Evolutionary conservation across 2,797 vertebrate species (phyloP).

Genomic region (Xenentodon cancila): DNA sequence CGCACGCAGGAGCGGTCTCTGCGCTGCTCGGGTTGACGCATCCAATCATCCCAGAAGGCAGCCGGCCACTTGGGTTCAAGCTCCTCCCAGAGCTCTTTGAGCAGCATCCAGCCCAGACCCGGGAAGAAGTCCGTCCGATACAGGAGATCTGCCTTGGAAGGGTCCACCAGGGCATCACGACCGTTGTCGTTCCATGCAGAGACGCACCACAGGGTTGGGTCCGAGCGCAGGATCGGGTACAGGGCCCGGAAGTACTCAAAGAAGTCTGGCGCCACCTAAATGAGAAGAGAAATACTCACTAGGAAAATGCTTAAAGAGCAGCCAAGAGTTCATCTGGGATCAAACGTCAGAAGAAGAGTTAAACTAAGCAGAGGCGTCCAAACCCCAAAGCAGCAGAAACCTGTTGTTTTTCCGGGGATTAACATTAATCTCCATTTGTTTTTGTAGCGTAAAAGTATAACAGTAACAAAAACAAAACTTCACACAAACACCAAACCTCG

Average conservation of each 20-base stretch:
- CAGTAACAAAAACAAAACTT: no score
- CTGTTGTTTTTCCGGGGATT: no score
- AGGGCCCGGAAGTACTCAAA: conserved; percentile 95
- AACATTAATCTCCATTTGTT: no score
- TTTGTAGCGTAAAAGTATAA: no score
- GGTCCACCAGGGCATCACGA: conserved; percentile 89
- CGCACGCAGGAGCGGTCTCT: conserved; percentile 89
- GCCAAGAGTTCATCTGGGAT: no score
- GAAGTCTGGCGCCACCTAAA: conserved; percentile 91
- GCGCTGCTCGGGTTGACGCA: conserved; percentile 91
- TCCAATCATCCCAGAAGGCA: conserved; percentile 98
- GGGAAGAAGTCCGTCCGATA: conserved; percentile 97
- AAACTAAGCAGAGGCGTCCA: no score
- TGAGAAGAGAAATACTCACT: conserved; percentile 13
- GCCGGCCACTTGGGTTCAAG: conserved; percentile 94
- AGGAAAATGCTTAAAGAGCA: no score
- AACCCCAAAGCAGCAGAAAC: no score
- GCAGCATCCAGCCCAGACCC: conserved; percentile 91
- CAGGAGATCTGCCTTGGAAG: conserved; percentile 77
- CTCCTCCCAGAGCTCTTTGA: conserved; percentile 90
- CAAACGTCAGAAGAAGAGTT: no score
- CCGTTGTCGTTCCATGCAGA: conserved; percentile 98
- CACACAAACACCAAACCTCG: no score
- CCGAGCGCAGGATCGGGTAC: conserved; percentile 81
- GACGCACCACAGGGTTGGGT: conserved; percentile 90